These are phyloP conservation scores for Tanytarsus gracilentus DNA, from an alignment of 2,888 invertebrate species.

Conservation along the genomic window DNA sequence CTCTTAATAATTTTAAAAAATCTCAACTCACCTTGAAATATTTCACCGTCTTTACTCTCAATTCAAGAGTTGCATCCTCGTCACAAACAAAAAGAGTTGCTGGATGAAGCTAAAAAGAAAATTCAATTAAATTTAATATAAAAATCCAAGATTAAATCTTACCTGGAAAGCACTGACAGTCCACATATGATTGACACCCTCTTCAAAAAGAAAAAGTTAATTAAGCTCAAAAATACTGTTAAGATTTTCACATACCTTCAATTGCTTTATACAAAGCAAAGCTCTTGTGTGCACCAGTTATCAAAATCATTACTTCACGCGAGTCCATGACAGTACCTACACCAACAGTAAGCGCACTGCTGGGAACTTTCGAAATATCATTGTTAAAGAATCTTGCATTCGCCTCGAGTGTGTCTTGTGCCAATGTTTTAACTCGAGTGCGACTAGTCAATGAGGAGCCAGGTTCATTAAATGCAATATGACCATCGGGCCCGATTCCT, in stretches of 20 bases:
- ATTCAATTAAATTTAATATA: not conserved
- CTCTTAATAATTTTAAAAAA: not conserved
- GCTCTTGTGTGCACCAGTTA: slow-evolving; percentile 93
- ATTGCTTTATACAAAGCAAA: slow-evolving; percentile 95
- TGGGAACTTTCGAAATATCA: slow-evolving; percentile 88
- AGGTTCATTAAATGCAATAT: slow-evolving; percentile 96
- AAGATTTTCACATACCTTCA: too few species aligned
- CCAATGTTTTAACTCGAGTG: slow-evolving; percentile 92
- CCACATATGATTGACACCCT: slow-evolving; percentile 99
- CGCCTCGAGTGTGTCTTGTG: slow-evolving; percentile 92
- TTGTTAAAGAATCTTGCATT: slow-evolving; percentile 96
- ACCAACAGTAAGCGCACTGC: slow-evolving; percentile 92
- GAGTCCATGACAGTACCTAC: slow-evolving; percentile 99
- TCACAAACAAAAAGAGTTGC: slow-evolving; percentile 91
- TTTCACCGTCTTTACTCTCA: slow-evolving; percentile 96
- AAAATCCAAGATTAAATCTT: not conserved
- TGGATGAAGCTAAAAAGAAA: slow-evolving; percentile 10
- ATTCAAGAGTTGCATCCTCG: slow-evolving; percentile 93
- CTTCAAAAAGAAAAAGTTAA: too few species aligned
- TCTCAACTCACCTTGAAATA: slow-evolving; percentile 75
- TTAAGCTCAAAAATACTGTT: too few species aligned
- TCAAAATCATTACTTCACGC: slow-evolving; percentile 94
- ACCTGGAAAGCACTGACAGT: slow-evolving; percentile 94
- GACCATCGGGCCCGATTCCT: slow-evolving; percentile 47
- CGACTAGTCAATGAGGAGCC: slow-evolving; percentile 92